Base-by-base conservation (phyloP, 2,888 invertebrate genomes). In the Amitus sp. region DNA sequence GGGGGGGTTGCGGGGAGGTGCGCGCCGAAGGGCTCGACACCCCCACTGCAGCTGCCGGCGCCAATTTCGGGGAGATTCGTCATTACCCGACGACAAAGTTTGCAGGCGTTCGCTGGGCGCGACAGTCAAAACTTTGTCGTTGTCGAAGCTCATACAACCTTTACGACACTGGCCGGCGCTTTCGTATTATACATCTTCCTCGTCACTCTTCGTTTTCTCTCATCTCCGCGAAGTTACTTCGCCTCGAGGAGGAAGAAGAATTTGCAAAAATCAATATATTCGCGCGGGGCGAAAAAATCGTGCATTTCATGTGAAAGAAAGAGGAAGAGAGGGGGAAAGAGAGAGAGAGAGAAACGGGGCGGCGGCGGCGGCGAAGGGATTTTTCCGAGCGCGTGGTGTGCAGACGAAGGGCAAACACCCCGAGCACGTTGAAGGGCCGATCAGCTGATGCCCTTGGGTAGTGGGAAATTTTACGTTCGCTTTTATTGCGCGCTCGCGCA, bases 191-290 rank as follows among this genome's bases (percentile, higher is more conserved):
- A n/a, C n/a, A n/a, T n/a, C n/a, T 34, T 52, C 46, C 27, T 46
- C 52, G 52, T 56, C 57, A 34, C 27, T 46, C 52, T 45, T 56
- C 57, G 50, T 51, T 62, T 50, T 46, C 17, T 48, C 53, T 55
- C 45, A 65, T 64, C 67, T 72, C 65, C 45, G 65, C 65, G 69
- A n/a, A n/a, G n/a, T 67, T 68, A 68, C 66, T 63, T 64, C 66
- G 69, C 67, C 70, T 71, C 69, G 69, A 62, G 69, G 67, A 75
- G 73, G 76, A 76, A 76, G 67, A 75, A 74, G 76, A 76, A 76
- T 76, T 75, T 75, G 68, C 70, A 67, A 75, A 76, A 76, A 76
- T 76, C 76, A 76, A 76, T 76, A 76, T 76, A 70, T 66, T 56
- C 62, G 64, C 54, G 67, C 60, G 58, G 66, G 65, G 37, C 43